A percentile compares a stretch with the other conserved stretches of the same genome.
Conservation (phyloP, 1,140 invertebrate genomes). For the Musca vetustissima region DNA sequence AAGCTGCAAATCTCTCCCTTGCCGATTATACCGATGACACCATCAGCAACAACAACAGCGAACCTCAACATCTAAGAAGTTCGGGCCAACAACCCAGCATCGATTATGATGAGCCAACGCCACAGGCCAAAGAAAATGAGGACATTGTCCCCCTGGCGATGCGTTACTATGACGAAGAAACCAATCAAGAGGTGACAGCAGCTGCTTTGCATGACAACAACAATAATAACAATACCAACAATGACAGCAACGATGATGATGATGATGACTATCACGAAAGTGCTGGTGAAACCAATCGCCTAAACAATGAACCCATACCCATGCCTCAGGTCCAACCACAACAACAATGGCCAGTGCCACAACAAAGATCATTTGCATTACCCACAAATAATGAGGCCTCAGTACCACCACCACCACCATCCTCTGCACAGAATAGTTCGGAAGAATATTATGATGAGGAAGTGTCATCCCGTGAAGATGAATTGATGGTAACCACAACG, state of each 20-base stretch:
- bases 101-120: background rate
- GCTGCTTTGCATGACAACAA: background rate
- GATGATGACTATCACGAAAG: constrained; percentile 8
- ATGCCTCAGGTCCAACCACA: constrained; percentile 20
- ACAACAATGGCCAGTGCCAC: background rate
- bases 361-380: constrained; percentile 6
- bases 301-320: background rate
- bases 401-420: too few relatives aligned
- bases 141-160: constrained; percentile 20
- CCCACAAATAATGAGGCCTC: too few relatives aligned
- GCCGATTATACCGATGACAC: constrained; percentile 36
- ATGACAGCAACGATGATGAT: constrained; percentile 15
- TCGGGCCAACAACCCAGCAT: too few relatives aligned
- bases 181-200: background rate
- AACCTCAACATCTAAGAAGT: too few relatives aligned
- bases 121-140: background rate
- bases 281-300: background rate
- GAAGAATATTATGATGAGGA: constrained; percentile 16
- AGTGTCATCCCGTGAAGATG: background rate
- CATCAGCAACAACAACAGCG: background rate
- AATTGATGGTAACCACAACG: background rate
- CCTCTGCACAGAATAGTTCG: background rate
- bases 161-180: constrained; percentile 19
- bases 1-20: constrained; percentile 10
- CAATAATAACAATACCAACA: background rate